Evolutionary conservation across 1,140 invertebrate species (phyloP).

Genomic region (Protaetia brevitarsis): DNA sequence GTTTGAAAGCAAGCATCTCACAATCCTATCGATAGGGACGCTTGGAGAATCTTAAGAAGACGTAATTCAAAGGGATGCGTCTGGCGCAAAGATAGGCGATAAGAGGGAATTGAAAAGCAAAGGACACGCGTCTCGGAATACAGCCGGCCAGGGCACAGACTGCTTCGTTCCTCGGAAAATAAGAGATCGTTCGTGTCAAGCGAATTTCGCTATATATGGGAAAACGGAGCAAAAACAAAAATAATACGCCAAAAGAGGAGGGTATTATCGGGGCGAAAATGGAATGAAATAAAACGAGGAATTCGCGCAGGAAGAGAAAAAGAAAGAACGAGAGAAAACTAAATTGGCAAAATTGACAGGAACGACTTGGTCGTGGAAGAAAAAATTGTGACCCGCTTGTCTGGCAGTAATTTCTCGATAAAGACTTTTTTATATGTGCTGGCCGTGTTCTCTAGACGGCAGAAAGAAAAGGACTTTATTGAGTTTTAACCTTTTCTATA

Average conservation of each 20-base stretch:
- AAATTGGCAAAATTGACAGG: constrained; percentile 16
- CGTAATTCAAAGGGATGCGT: constrained; percentile 9
- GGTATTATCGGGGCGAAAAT: constrained; percentile 12
- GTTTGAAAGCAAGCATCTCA: background rate
- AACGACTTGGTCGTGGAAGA: background rate
- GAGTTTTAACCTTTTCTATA: constrained; percentile 18
- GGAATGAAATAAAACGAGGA: constrained; percentile 1
- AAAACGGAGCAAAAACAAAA: background rate
- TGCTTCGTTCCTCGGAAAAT: too few species aligned
- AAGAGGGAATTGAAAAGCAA: background rate
- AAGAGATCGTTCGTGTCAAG: too few species aligned
- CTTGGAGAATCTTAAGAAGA: background rate
- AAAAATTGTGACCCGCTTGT: constrained; percentile 10
- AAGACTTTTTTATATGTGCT: background rate
- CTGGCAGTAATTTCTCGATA: background rate
- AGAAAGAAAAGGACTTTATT: background rate
- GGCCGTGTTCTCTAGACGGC: background rate
- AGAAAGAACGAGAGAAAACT: background rate
- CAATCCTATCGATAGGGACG: constrained; percentile 5
- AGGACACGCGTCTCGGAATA: background rate
- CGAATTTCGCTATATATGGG: too few species aligned
- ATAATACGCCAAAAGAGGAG: background rate
- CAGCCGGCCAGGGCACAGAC: too few species aligned
- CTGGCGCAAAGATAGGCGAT: background rate
- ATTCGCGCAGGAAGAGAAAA: too few species aligned